phyloP scores from a whole-genome alignment of 2,797 vertebrate species.

The Lepus oiostolus region DNA sequence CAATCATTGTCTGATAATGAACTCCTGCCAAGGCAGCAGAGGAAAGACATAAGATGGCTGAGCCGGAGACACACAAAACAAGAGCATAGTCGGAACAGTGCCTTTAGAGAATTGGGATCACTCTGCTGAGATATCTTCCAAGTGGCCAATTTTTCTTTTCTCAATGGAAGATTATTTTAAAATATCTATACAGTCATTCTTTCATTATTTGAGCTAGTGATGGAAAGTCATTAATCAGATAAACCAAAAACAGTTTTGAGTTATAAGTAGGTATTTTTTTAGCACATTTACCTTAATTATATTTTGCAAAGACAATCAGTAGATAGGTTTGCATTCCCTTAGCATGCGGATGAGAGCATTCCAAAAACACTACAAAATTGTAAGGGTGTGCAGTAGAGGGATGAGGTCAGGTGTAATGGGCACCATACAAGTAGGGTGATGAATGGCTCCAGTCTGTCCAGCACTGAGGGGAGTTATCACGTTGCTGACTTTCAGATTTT shows the following conservation, averaged over 20 bases:
- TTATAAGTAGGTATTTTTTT: constrained; percentile 67
- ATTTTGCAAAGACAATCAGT: constrained; percentile 65
- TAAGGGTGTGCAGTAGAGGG: constrained; percentile 16
- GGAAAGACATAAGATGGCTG: constrained; percentile 61
- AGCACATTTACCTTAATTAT: constrained; percentile 68
- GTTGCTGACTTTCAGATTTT: background rate
- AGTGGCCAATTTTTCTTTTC: constrained; percentile 63
- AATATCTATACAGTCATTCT: constrained; percentile 54
- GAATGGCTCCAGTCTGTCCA: background rate
- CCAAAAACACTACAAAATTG: constrained; percentile 58
- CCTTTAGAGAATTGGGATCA: constrained; percentile 59
- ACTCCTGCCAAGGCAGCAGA: constrained; percentile 51
- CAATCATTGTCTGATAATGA: constrained; percentile 67
- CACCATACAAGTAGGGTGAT: constrained; percentile 46
- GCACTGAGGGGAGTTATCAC: constrained; percentile 10
- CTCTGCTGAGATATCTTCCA: constrained; percentile 60
- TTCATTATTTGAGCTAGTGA: constrained; percentile 70
- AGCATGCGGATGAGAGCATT: constrained; percentile 65
- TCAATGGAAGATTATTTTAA: constrained; percentile 61
- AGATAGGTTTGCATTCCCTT: constrained; percentile 64
- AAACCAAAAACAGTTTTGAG: constrained; percentile 66
- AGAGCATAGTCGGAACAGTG: constrained; percentile 50
- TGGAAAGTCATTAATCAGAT: constrained; percentile 57
- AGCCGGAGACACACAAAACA: constrained; percentile 64
- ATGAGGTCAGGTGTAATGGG: background rate